phyloP scores from a whole-genome alignment of 2,797 vertebrate species.

The Hypotaenidia philippensis region DNA sequence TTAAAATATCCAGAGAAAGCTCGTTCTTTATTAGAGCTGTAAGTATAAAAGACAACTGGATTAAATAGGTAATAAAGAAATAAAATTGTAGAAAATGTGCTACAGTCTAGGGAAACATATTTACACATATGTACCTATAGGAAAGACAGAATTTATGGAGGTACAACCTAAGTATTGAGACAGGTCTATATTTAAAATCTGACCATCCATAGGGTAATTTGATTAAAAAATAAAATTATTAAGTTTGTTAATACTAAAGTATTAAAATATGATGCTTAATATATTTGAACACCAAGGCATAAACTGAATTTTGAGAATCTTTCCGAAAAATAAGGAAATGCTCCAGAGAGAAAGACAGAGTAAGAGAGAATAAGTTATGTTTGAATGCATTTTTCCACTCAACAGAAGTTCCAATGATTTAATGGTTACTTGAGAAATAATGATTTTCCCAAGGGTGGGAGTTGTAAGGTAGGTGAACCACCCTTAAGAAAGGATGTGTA shows the following conservation, averaged over 20 bases:
- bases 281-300: background rate
- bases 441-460: background rate
- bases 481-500: rapidly evolving
- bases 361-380: background rate
- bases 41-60: background rate
- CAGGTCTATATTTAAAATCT: background rate
- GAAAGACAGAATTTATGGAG: background rate
- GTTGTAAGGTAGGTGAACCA: background rate
- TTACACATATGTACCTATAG: background rate
- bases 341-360: background rate
- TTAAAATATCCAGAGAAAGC: background rate
- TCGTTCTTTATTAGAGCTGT: background rate
- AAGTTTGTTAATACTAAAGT: background rate
- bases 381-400: background rate
- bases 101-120: background rate
- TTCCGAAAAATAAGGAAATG: background rate
- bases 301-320: background rate
- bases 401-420: background rate
- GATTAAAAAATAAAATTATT: background rate
- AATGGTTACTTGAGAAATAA: background rate
- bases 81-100: background rate
- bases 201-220: background rate
- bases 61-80: background rate
- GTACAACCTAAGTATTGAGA: background rate
- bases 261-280: background rate